Evolutionary conservation across 1,140 invertebrate genomes (phyloP), one percentile per base, ranked within the genome.

Genomic region (Apis dorsata): DNA sequence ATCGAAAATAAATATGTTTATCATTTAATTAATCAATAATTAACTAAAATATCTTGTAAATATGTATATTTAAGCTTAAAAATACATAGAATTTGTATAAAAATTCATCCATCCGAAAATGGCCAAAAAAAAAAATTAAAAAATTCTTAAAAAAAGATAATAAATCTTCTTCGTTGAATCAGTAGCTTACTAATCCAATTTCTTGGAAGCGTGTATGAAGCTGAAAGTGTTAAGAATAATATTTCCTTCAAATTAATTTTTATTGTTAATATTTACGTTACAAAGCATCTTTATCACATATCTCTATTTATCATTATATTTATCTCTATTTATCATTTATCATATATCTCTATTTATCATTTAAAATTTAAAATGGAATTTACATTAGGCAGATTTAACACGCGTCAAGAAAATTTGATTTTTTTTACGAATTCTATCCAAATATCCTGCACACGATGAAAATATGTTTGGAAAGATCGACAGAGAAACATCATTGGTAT

Each of bases 401-500:
- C n/a, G 19, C 24, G 3, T 34, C 2, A 44, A 13, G 12, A 34
- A 7, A 51, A 19, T 13, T 75, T 28, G 53, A 59, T 28, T 59
- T 28, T 28, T 28, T 15, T 9, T 0, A 17, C 15, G 34, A 60
- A 34, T 15, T 0, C 21, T 9, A 1, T 15, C 28, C 10, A 81
- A 65, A 28, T 44, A 53, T 70, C 13, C 65, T 63, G 19, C 51
- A 34, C 15, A n/a, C 19, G 81, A 74, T 63, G 12, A 44, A 83
- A 83, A 83, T 83, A 78, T 17, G 17, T 24, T 8, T n/a, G 59
- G 57, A 9, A 59, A 21, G 17, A 55, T 63, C 66, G 57, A 17
- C 24, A 15, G 73, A 17, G 28, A 19, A n/a, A 49, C 69, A 55
- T 78, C 73, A 78, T 83, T 83, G 74, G 66, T 59, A 83, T 83